Conservation (phyloP, 2,797 vertebrate genomes). For the Fringilla coelebs region DNA sequence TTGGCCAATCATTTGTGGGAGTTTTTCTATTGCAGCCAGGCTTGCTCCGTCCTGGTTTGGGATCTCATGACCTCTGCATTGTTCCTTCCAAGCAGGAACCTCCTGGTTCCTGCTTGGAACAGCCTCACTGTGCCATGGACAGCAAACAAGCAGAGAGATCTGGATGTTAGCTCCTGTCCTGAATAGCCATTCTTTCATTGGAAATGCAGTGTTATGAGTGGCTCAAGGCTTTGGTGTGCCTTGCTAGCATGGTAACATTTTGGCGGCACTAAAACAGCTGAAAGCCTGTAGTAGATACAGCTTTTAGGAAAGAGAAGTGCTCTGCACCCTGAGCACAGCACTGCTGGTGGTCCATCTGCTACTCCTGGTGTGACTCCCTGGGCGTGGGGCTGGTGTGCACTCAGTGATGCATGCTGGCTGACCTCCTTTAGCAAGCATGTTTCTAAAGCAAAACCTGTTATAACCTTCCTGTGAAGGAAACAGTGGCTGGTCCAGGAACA, state of each 20-base stretch:
- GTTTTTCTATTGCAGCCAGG: neutral
- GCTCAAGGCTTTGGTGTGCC: neutral
- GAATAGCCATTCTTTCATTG: neutral
- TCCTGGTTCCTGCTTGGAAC: neutral
- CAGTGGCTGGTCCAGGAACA: neutral
- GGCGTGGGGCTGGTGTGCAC: neutral
- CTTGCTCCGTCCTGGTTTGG: neutral
- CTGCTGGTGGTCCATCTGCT: neutral
- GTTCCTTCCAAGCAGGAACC: neutral
- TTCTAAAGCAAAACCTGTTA: neutral
- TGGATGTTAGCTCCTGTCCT: neutral
- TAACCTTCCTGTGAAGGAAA: neutral
- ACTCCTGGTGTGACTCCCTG: fast-evolving
- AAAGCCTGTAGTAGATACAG: neutral
- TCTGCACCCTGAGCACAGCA: neutral
- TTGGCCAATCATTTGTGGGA: neutral
- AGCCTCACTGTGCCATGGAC: neutral
- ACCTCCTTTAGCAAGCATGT: neutral
- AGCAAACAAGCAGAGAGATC: neutral
- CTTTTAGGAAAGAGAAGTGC: neutral
- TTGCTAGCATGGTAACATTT: neutral
- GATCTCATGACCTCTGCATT: neutral
- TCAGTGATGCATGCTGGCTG: neutral
- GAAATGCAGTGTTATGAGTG: neutral
- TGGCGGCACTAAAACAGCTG: neutral